phyloP scores from a whole-genome alignment of 1,140 invertebrate species.

The Aphidius ervi region DNA sequence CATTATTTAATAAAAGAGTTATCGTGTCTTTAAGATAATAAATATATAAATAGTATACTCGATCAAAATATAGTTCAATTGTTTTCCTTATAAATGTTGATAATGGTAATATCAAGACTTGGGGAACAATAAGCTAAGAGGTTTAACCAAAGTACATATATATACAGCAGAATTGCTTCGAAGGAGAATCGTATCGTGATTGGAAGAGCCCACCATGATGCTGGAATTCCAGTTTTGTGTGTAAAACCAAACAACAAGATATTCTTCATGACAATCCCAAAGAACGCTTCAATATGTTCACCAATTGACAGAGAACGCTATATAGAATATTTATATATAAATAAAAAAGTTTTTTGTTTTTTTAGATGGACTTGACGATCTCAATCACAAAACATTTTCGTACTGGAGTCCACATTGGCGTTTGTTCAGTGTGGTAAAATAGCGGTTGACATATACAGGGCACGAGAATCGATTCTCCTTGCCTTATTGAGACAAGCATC shows the following conservation, averaged over 20 bases:
- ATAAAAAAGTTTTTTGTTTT: no score
- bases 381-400: constrained; percentile 2
- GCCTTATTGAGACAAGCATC: constrained; percentile 12
- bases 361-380: background rate
- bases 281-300: constrained; percentile 2
- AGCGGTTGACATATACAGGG: constrained; percentile 4
- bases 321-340: no score
- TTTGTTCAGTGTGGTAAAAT: constrained; percentile 12
- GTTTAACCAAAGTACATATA: no score
- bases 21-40: no score
- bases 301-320: background rate
- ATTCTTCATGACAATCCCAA: constrained; percentile 1
- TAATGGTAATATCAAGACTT: no score
- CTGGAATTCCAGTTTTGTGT: constrained; percentile 10
- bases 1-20: no score
- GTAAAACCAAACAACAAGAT: constrained; percentile 13
- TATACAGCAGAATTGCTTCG: no score
- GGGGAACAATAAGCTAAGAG: no score
- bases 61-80: no score
- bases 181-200: no score
- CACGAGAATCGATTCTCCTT: background rate
- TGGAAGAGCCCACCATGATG: constrained; percentile 4
- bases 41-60: no score
- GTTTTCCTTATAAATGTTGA: no score
- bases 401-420: background rate